Conservation (phyloP, 2,888 invertebrate genomes). For the Limnephilus rhombicus region DNA sequence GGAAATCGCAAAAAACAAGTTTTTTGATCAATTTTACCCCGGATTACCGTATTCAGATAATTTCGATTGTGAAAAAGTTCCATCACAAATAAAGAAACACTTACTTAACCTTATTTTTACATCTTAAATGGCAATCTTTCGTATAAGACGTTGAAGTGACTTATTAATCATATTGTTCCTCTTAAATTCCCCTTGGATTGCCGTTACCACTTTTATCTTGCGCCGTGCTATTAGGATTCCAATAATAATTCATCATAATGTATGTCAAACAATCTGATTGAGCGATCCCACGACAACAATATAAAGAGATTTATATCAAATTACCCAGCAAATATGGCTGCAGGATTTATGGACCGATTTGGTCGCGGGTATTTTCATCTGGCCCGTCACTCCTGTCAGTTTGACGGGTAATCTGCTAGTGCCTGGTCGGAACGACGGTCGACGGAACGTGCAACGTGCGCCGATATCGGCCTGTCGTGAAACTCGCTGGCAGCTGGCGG, state of each 20-base stretch:
- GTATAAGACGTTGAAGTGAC: neutral
- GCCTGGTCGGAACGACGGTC: neutral
- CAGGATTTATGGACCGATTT: neutral
- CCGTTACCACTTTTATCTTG: neutral
- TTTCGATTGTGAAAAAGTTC: too few relatives aligned
- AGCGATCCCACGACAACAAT: neutral
- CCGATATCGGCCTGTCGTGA: neutral
- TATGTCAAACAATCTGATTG: slow-evolving; percentile 1
- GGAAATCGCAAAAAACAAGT: too few relatives aligned
- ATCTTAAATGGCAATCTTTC: neutral
- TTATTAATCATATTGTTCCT: too few relatives aligned
- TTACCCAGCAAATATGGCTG: neutral
- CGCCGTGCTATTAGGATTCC: neutral
- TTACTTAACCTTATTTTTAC: too few relatives aligned
- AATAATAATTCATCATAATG: neutral
- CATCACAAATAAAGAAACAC: too few relatives aligned
- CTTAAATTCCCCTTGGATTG: neutral
- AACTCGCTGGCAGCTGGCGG: neutral
- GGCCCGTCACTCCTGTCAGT: neutral
- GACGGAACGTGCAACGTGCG: neutral
- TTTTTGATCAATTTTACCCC: too few relatives aligned
- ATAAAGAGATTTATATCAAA: neutral
- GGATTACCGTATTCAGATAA: too few relatives aligned
- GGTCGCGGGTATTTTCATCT: neutral
- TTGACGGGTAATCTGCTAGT: neutral